These are phyloP conservation scores for Meloidogyne floridensis DNA, from an alignment of 1,140 invertebrate genomes.

Conservation along the genomic window DNA sequence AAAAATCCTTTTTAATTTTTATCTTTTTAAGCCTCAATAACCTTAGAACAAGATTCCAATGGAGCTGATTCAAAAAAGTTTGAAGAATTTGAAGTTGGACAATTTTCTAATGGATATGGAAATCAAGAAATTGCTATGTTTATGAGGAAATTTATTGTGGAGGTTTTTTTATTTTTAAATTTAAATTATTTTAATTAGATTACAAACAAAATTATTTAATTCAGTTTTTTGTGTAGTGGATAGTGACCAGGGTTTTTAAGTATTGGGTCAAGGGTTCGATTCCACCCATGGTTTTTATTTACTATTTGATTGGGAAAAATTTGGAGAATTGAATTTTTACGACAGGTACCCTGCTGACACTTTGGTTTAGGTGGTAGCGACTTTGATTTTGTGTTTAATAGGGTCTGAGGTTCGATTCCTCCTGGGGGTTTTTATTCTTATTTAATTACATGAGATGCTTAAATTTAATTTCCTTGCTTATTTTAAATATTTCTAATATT, in stretches of 20 bases:
- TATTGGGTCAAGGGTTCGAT: neutral
- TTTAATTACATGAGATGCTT: neutral
- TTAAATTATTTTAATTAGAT: too few relatives aligned
- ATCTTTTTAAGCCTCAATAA: conserved; percentile 26
- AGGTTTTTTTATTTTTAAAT: neutral
- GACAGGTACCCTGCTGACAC: too few relatives aligned
- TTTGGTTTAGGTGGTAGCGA: neutral
- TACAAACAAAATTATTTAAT: too few relatives aligned
- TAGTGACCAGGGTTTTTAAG: neutral
- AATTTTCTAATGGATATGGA: neutral
- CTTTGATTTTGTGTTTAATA: neutral
- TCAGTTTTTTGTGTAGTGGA: neutral
- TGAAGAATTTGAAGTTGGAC: conserved; percentile 27
- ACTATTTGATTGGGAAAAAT: neutral
- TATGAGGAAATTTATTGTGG: conserved; percentile 30
- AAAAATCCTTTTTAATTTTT: too few relatives aligned
- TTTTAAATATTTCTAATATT: too few relatives aligned
- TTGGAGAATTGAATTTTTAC: too few relatives aligned
- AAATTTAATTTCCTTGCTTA: neutral
- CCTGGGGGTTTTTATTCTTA: neutral
- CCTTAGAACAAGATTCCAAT: conserved; percentile 12
- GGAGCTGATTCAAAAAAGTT: conserved; percentile 29
- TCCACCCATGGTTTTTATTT: neutral
- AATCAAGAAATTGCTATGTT: conserved; percentile 17
- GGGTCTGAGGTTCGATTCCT: conserved; percentile 2